Evolutionary conservation across 2,113 vertebrate genomes (phyloP), one percentile per base, ranked within the genome.

Genomic region (Brachyistius frenatus): DNA sequence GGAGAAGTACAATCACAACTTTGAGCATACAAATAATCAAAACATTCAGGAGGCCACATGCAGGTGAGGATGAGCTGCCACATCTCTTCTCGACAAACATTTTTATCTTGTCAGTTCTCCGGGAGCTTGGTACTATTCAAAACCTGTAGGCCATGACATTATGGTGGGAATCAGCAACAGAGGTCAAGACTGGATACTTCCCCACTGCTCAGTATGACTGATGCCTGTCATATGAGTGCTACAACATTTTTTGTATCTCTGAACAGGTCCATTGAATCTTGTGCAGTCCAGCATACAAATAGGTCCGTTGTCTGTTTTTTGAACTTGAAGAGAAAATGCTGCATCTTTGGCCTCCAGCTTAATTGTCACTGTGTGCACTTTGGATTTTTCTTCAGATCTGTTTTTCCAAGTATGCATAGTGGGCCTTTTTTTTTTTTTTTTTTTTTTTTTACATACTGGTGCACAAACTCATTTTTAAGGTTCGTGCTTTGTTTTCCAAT

Each of bases 401-500:
- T 46, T 74, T 23, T 70, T 50, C 11, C 13, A 2, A 65, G 76
- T 58, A 64, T 46, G 64, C 69, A 52, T 41, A 62, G 35, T 49
- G 61, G 67, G 44, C 54, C 50, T 6, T 10, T 23, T 0, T 8
- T 37, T 35, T 13, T 57, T 6, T 10, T 23, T 0, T 8, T 37
- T 35, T 13, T 57, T 32, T 62, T 44, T 73, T 46, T 33, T 50
- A 5, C n/a, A 0, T 54, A 47, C 47, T 41, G 30, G 16, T 63
- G 63, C 56, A 37, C 60, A 75, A 57, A 66, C 3, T 49, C 8
- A 32, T 57, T 74, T 66, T 53, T 23, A 49, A 73, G 73, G 64
- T 83, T 64, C 61, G 47, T 33, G 63, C 36, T 73, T 66, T 23
- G 23, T 23, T 23, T 23, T 23, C 23, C 23, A 23, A 23, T 23